Conservation (phyloP, 2,888 invertebrate species). For the Seira sanloemensis region DNA sequence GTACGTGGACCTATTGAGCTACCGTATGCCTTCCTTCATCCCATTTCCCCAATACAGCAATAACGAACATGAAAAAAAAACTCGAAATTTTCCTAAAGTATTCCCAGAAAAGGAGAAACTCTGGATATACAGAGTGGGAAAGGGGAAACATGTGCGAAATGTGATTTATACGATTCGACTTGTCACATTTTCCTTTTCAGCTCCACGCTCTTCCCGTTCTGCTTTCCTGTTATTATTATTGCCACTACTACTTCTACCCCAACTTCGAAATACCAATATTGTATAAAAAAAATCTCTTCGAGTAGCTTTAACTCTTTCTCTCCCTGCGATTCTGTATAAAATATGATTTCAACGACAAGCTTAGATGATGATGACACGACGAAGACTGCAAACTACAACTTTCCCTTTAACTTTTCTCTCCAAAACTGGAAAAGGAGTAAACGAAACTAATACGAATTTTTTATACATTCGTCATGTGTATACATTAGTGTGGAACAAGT, state of each 20-base stretch:
- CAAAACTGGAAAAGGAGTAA: not conserved
- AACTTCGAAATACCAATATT: slow-evolving; percentile 12
- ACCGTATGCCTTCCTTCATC: slow-evolving; percentile 1
- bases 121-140: not conserved
- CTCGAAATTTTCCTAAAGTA: not conserved
- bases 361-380: slow-evolving; percentile 2
- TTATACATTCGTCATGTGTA: not conserved
- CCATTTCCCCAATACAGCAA: not conserved
- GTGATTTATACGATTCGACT: slow-evolving; percentile 72
- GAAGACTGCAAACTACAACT: not conserved
- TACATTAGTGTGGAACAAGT: slow-evolving; percentile 34
- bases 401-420: not conserved
- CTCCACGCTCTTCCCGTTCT: slow-evolving; percentile 65
- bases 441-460: too few relatives aligned
- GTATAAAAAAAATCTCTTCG: not conserved
- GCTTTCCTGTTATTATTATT: slow-evolving; percentile 58
- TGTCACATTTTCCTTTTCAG: slow-evolving; percentile 69
- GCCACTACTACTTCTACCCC: slow-evolving; percentile 21
- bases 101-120: too few relatives aligned
- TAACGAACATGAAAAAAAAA: not conserved
- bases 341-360: slow-evolving; percentile 37
- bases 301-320: slow-evolving; percentile 21
- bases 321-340: slow-evolving; percentile 42
- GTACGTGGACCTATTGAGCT: too few relatives aligned
- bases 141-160: slow-evolving; percentile 72